Base-by-base conservation (phyloP, 2,113 vertebrate genomes). In the Cynoglossus semilaevis region DNA sequence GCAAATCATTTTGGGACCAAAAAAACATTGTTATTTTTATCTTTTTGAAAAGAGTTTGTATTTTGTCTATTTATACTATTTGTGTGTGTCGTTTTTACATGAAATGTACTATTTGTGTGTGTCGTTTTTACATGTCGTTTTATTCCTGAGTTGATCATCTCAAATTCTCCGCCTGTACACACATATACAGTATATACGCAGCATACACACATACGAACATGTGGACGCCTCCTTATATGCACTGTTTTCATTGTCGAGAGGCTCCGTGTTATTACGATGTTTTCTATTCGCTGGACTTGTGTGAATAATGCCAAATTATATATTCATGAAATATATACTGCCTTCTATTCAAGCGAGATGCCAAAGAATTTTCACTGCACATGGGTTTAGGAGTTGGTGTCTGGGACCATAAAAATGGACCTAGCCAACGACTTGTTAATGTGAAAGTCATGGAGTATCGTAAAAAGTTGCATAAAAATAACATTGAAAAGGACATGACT, bases 241-340 rank as follows among this genome's bases (percentile, higher is more conserved):
- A 88, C 83, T 83, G 80, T 81, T 85, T 84, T 62, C 14, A 73
- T 73, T 16, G 58, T 68, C 38, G 61, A 55, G 58, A 53, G 57
- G 16, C 19, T 68, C 42, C 51, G 44, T 46, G 17, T 70, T 67
- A 34, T 58, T 53, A 7, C 48, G n/a, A 60, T 51, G 34, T 51
- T 36, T 37, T 37, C 68, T 74, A 70, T 63, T 63, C 53, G 60
- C 49, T 73, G 58, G 55, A 65, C 47, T 81, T 50, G 58, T 80
- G 62, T 85, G 74, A 80, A 82, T 80, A 77, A 74, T 63, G 66
- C 51, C 63, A 10, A 52, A 17, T 80, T 83, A 84, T 77, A 60
- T 70, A 66, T 64, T 58, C 49, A 0, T 49, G 38, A 69, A 69
- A 65, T 63, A 45, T 50, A 54, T 74, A 62, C 66, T 76, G 45